A percentile compares a stretch with the other conserved stretches of the same genome.
Evolutionary conservation across 2,888 invertebrate genomes (phyloP).

Genomic region (Junonia oenone): DNA sequence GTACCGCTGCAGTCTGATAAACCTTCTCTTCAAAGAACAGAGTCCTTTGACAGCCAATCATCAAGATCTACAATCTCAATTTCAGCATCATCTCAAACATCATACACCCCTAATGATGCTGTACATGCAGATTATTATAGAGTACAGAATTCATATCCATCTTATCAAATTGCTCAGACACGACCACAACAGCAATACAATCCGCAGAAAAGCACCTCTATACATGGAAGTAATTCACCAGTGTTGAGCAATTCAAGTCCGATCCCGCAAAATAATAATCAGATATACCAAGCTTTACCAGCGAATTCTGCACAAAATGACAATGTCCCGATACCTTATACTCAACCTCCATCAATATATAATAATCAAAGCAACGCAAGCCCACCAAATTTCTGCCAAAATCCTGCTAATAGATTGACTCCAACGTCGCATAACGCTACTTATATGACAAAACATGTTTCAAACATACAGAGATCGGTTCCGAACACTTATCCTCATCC

Average conservation of each 20-base stretch:
- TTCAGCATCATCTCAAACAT: constrained; percentile 69
- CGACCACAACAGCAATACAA: constrained; percentile 58
- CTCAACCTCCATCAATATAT: constrained; percentile 59
- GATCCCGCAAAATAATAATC: constrained; percentile 43
- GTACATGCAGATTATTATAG: constrained; percentile 61
- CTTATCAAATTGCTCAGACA: constrained; percentile 58
- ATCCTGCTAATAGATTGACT: constrained; percentile 62
- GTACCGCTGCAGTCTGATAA: constrained; percentile 71
- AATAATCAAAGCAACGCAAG: constrained; percentile 52
- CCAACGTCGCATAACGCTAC: constrained; percentile 55
- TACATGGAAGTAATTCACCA: constrained; percentile 55
- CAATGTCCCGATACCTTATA: constrained; percentile 62
- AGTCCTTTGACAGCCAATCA: constrained; percentile 74
- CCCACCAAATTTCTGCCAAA: constrained; percentile 69
- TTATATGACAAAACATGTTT: constrained; percentile 51
- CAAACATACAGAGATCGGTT: constrained; percentile 51
- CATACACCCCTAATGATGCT: constrained; percentile 52
- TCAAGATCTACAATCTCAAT: constrained; percentile 74
- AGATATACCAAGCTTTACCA: constrained; percentile 62
- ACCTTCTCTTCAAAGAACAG: constrained; percentile 67
- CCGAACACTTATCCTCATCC: constrained; percentile 63
- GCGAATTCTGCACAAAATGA: constrained; percentile 47
- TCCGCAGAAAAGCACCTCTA: constrained; percentile 52
- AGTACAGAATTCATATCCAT: constrained; percentile 57
- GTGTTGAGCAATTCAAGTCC: constrained; percentile 45